Evolutionary conservation across 2,113 vertebrate species (phyloP), one percentile per base, ranked within the genome.

Genomic region (Probosciger aterrimus): DNA sequence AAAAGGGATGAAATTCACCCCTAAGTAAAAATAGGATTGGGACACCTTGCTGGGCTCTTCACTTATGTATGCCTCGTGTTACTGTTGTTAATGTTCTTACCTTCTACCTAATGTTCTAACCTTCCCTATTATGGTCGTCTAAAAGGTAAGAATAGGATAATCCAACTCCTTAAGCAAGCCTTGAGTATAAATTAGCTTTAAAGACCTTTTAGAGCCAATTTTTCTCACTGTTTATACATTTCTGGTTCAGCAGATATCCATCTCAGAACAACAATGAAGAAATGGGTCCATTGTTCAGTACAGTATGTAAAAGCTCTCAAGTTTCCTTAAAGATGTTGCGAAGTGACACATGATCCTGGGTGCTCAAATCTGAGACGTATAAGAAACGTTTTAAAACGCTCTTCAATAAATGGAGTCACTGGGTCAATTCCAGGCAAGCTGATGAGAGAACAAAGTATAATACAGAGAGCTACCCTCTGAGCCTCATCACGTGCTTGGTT

Each of bases 281-380:
- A 96, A 91, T 0, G 18, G 30, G 69, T 20, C 81, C 91, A 39
- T 89, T 91, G 70, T 93, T 87, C 90, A 65, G 74, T 13, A 57
- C 88, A 91, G 74, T 35, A 53, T 9, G 43, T 65, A 73, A 96
- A 82, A 89, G 31, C 55, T 83, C 71, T 77, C 18, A 93, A 70
- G 41, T 94, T 93, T 84, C 81, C 95, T 87, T 77, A 80, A 90
- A 87, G 91, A 89, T 53, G 74, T 89, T 91, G 83, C 86, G 89
- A 19, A 69, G 86, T 4, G 65, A 82, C 37, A 91, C 63, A 15
- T 24, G 82, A 83, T 49, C 82, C 59, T 64, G 68, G 81, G 39
- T 69, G 39, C 68, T 63, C 88, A 67, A 63, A 88, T 20, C 63
- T 37, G 35, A 68, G 77, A 62, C 44, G 9, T 44, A 13, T 19